Evolutionary conservation across 2,888 invertebrate species (phyloP), one percentile per base, ranked within the genome.

Genomic region (Thumatha senex): DNA sequence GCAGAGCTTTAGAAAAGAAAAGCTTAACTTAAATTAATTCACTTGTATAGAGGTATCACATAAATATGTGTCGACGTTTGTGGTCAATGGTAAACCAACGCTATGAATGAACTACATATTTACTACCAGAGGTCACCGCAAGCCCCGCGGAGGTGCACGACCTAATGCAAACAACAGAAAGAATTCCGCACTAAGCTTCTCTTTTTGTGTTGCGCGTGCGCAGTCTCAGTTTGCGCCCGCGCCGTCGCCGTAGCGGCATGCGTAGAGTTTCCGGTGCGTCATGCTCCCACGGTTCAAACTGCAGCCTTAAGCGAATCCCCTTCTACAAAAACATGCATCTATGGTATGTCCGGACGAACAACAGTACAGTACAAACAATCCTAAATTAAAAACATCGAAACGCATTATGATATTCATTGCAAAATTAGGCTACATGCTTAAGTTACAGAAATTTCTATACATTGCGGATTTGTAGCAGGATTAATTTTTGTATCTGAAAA

Each of bases 261-360:
- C 53, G 61, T 33, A 58, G 54, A 50, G 51, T 55, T 70, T 74
- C 74, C 74, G 74, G 74, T 67, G 73, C 64, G 70, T 70, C 73
- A 69, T 48, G 54, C 46, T 74, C 74, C 56, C 74, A 74, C 74
- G 72, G 48, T 51, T 50, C 51, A 52, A 43, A 57, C 48, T 43
- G 52, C 52, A 51, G 30, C 46, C 49, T 40, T 43, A 46, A 40
- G 39, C 48, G 49, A 48, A 40, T 52, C 39, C 51, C 58, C 48
- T 54, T 55, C 52, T 48, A 56, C 57, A 41, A 40, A 41, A 13
- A 24, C 48, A 53, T 63, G 67, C 67, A 66, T 58, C 47, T 58
- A 58, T 70, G 78, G 78, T 35, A 79, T 72, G 57, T 78, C 78
- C 78, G 78, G 67, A 63, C 48, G 33, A 54, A 51, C 36, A 45